Evolutionary conservation across 2,797 vertebrate genomes (phyloP), one percentile per base, ranked within the genome.

Genomic region (Sebastes matsubarae): DNA sequence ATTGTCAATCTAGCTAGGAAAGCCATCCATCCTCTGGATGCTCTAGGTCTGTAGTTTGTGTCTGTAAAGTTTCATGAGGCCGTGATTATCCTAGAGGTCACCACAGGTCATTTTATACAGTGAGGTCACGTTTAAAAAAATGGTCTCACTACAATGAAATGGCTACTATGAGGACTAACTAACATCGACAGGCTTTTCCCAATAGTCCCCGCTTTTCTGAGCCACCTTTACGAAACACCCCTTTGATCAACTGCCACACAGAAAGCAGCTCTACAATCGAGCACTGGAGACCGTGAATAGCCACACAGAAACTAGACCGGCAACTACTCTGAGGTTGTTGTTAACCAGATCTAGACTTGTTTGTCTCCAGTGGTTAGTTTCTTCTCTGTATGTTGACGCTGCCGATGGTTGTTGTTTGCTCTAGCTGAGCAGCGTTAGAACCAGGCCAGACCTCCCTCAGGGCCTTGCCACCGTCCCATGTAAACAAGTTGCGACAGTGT

Each of bases 401-500:
- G 77, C 61, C 72, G 32, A 61, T 68, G 66, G 77, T 36, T 65
- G 86, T 88, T 92, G 89, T 93, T 90, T 87, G 79, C 86, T 89
- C 58, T 34, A 65, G 73, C 81, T 67, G 84, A 87, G 81, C 73
- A 4, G 60, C 81, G 87, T 83, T 34, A 87, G 92, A 94, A 93
- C 76, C 90, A 91, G 92, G 93, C 88, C 90, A 91, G 80, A 70
- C 86, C 79, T 91, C 88, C 91, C 90, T 86, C 77, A 77, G 91
- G 88, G 81, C 85, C 60, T 46, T 76, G 86, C 82, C 82, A 79
- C 83, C 85, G 86, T 72, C 86, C 79, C 87, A 68, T 94, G 94
- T 95, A 95, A 95, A 95, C 94, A 94, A 91, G 88, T 84, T 85
- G 81, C 88, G 89, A 88, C 89, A 92, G 89, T 93, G 91, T 93